Evolutionary conservation across 1,140 invertebrate species (phyloP).

Genomic region (Calycopis cecrops): DNA sequence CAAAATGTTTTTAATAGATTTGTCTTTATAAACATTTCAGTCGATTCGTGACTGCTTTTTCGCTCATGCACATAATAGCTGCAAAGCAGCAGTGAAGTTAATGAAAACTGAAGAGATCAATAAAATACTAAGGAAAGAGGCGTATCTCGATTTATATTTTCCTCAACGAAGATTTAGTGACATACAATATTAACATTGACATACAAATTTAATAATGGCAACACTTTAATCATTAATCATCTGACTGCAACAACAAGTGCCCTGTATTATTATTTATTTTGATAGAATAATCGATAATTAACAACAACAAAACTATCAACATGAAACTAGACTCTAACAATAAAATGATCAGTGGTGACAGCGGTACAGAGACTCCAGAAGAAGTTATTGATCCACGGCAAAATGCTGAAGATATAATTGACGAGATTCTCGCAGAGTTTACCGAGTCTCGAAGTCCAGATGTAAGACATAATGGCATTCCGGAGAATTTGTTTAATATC

Average conservation of each 20-base stretch:
- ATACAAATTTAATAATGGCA: constrained; percentile 34
- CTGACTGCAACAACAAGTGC: constrained; percentile 44
- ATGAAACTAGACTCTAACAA: constrained; percentile 71
- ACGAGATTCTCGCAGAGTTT: constrained; percentile 66
- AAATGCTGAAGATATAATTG: constrained; percentile 66
- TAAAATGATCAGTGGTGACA: constrained; percentile 61
- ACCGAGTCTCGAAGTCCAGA: constrained; percentile 58
- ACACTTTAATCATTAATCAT: constrained; percentile 54
- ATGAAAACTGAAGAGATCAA: constrained; percentile 67
- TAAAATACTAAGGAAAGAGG: constrained; percentile 68
- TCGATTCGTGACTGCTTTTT: constrained; percentile 70
- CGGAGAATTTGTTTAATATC: constrained; percentile 56
- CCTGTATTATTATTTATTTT: constrained; percentile 59
- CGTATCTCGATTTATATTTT: constrained; percentile 68
- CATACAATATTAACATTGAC: constrained; percentile 22
- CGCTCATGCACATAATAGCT: constrained; percentile 69
- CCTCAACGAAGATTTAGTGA: constrained; percentile 55
- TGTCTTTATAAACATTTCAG: constrained; percentile 44
- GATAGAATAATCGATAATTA: constrained; percentile 46
- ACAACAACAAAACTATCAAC: constrained; percentile 28
- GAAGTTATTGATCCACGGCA: constrained; percentile 58
- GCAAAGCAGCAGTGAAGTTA: constrained; percentile 68
- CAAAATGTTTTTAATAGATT: too few relatives aligned
- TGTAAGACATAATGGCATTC: constrained; percentile 43
- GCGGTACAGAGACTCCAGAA: constrained; percentile 52